Evolutionary conservation across 2,888 invertebrate species (phyloP).

Genomic region (Volucella bombylans): DNA sequence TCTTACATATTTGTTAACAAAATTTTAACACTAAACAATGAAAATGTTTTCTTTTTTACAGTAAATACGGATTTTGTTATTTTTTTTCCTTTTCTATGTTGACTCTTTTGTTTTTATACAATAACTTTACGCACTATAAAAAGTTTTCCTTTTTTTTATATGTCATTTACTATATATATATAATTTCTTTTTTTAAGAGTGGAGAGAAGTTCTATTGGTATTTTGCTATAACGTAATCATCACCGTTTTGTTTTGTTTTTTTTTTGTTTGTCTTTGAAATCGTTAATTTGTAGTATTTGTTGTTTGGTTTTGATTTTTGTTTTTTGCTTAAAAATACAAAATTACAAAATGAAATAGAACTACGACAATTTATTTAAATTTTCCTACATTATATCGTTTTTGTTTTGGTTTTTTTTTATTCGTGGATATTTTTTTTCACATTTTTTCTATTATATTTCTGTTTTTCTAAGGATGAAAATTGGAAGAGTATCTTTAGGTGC

Average conservation of each 20-base stretch:
- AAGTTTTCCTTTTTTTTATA: slow-evolving; percentile 37
- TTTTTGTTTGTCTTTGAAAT: slow-evolving; percentile 41
- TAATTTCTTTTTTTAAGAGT: slow-evolving; percentile 42
- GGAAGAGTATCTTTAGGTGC: slow-evolving; percentile 66
- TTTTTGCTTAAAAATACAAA: slow-evolving; percentile 71
- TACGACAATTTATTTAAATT: slow-evolving; percentile 68
- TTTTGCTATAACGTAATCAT: slow-evolving; percentile 65
- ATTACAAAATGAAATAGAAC: slow-evolving; percentile 74
- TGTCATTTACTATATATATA: slow-evolving; percentile 54
- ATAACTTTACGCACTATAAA: slow-evolving; percentile 64
- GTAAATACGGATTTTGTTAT: slow-evolving; percentile 56
- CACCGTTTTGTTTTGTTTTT: slow-evolving; percentile 44
- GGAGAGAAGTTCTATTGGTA: slow-evolving; percentile 67
- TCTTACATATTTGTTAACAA: slow-evolving; percentile 46
- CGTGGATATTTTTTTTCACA: slow-evolving; percentile 39
- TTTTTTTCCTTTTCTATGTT: slow-evolving; percentile 29
- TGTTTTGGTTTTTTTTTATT: slow-evolving; percentile 50
- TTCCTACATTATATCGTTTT: slow-evolving; percentile 63
- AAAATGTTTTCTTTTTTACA: slow-evolving; percentile 63
- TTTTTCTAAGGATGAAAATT: slow-evolving; percentile 69
- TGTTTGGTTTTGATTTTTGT: slow-evolving; percentile 3
- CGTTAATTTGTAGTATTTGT: slow-evolving; percentile 55
- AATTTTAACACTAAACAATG: slow-evolving; percentile 69
- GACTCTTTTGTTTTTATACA: slow-evolving; percentile 42
- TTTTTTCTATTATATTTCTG: slow-evolving; percentile 36